Evolutionary conservation across 2,888 invertebrate genomes (phyloP).

Genomic region (Heteropelma amictum): DNA sequence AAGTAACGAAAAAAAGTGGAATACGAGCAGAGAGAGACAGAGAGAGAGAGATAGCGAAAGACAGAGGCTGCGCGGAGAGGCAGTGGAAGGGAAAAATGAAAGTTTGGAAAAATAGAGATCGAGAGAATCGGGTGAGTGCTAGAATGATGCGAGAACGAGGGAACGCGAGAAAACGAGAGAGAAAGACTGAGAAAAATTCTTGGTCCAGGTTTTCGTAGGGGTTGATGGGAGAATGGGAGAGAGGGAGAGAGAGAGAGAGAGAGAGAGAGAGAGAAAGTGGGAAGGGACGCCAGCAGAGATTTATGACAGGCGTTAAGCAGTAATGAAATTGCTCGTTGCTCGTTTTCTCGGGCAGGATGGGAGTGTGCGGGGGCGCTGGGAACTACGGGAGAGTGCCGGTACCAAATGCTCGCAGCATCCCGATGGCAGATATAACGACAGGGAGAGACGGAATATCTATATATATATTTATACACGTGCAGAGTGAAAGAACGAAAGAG

Average conservation of each 20-base stretch:
- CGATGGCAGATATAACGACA: slow-evolving; percentile 32
- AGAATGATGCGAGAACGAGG: slow-evolving; percentile 42
- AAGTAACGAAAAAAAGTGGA: slow-evolving; percentile 30
- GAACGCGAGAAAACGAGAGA: slow-evolving; percentile 19
- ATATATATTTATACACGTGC: not conserved
- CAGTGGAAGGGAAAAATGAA: slow-evolving; percentile 23
- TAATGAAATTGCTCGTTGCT: slow-evolving; percentile 80
- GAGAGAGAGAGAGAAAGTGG: slow-evolving; percentile 50
- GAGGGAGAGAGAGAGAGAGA: slow-evolving; percentile 56
- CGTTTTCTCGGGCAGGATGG: slow-evolving; percentile 71
- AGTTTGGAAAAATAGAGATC: slow-evolving; percentile 44
- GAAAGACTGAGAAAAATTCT: slow-evolving; percentile 43
- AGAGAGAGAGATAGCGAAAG: slow-evolving; percentile 37
- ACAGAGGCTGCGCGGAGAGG: slow-evolving; percentile 8
- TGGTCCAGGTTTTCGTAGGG: slow-evolving; percentile 51
- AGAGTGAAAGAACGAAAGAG: not conserved
- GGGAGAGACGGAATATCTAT: slow-evolving; percentile 13
- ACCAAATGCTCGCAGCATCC: slow-evolving; percentile 42
- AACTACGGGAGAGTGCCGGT: slow-evolving; percentile 62
- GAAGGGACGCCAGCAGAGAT: slow-evolving; percentile 75
- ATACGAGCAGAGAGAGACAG: slow-evolving; percentile 35
- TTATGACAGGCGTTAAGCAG: slow-evolving; percentile 79
- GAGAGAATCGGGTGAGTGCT: slow-evolving; percentile 49
- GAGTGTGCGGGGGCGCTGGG: slow-evolving; percentile 62
- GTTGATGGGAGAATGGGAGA: slow-evolving; percentile 50